Percentiles rank a stretch among this genome's conserved stretches.
phyloP scores from a whole-genome alignment of 2,797 vertebrate genomes.

The Neostethus bicornis region DNA sequence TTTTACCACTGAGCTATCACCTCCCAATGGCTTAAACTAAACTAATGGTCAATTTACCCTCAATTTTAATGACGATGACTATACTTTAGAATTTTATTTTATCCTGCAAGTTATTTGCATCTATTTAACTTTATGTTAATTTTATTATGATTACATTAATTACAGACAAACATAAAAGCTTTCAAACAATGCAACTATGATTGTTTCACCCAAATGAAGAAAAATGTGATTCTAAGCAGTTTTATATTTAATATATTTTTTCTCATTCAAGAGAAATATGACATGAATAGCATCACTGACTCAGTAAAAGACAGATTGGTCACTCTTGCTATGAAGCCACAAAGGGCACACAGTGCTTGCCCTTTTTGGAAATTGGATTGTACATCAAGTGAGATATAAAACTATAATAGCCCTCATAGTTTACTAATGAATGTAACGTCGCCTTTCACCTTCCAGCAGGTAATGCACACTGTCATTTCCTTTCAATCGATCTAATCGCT shows the following conservation, averaged over 20 bases:
- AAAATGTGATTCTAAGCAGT: neutral
- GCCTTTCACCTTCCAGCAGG: neutral
- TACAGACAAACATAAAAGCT: no score
- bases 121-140: neutral
- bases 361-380: neutral
- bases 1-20: no score
- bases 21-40: neutral
- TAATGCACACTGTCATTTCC: neutral
- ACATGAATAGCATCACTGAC: neutral
- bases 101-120: constrained; percentile 1
- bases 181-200: neutral
- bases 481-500: no score
- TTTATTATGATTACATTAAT: neutral
- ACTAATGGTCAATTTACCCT: neutral
- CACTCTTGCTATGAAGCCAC: neutral
- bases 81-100: neutral
- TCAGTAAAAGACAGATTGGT: neutral
- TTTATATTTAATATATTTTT: neutral
- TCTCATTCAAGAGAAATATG: neutral
- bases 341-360: neutral
- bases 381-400: neutral
- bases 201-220: neutral
- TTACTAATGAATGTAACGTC: neutral
- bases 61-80: neutral
- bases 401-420: neutral